Conservation (phyloP, 2,888 invertebrate species). For the Girardia tigrina region DNA sequence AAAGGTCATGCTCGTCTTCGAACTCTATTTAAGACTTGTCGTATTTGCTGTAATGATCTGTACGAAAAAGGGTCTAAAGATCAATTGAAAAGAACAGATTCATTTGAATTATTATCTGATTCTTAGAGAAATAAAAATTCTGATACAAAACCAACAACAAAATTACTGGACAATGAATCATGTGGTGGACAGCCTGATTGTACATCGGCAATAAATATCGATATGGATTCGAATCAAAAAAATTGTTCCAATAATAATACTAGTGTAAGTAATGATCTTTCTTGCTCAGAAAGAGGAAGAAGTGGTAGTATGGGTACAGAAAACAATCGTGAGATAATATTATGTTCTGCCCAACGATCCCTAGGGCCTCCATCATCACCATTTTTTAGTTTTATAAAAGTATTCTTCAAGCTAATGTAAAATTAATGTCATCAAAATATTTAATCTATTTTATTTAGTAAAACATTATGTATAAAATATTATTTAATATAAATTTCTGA, state of each 20-base stretch:
- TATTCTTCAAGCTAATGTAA: too few relatives aligned
- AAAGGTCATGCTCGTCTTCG: neutral
- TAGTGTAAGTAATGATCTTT: neutral
- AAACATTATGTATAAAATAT: too few relatives aligned
- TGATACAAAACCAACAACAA: conserved; percentile 1
- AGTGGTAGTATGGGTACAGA: neutral
- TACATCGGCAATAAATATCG: conserved; percentile 5
- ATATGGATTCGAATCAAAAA: neutral
- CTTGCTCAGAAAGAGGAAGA: neutral
- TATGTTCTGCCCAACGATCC: too few relatives aligned
- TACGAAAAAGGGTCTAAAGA: neutral
- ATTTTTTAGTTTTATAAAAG: too few relatives aligned
- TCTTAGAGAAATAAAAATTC: neutral
- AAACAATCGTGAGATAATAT: too few relatives aligned
- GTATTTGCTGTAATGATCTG: neutral
- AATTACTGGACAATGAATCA: neutral
- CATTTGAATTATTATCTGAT: neutral
- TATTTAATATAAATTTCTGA: too few relatives aligned
- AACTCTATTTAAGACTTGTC: neutral
- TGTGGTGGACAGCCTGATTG: neutral
- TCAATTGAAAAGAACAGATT: neutral
- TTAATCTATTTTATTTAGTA: too few relatives aligned
- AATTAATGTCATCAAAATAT: too few relatives aligned
- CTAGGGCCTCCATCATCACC: too few relatives aligned
- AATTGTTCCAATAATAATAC: neutral